These are phyloP conservation scores for Volucella zonaria DNA, from an alignment of 2,888 invertebrate species.

Conservation along the genomic window DNA sequence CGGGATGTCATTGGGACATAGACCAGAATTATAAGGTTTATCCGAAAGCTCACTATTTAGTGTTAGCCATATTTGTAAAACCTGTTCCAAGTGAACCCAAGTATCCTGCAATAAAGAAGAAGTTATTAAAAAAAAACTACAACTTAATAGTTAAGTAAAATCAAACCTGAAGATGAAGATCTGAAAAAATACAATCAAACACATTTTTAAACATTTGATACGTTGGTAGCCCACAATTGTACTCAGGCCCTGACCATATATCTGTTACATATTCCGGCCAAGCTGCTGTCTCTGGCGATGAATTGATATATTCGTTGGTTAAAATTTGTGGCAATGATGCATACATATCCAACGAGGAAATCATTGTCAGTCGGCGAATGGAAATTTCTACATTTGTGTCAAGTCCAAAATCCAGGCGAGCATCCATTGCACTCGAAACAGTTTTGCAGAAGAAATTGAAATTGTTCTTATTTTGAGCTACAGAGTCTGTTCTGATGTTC, in stretches of 20 bases:
- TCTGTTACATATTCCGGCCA: conserved; percentile 83
- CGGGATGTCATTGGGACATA: conserved; percentile 85
- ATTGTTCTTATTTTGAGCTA: conserved; percentile 80
- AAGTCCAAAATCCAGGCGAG: conserved; percentile 90
- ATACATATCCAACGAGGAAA: conserved; percentile 83
- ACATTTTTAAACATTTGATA: conserved; percentile 87
- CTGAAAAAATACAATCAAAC: conserved; percentile 88
- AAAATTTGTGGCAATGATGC: conserved; percentile 81
- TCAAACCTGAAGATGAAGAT: conserved; percentile 84
- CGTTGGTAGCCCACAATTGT: conserved; percentile 82
- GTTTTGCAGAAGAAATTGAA: conserved; percentile 83
- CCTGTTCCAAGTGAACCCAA: conserved; percentile 91
- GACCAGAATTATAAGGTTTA: conserved; percentile 83
- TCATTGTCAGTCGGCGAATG: conserved; percentile 87
- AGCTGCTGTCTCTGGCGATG: conserved; percentile 80
- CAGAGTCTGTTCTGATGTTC: conserved; percentile 84
- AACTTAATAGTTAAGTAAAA: neutral
- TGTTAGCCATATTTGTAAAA: conserved; percentile 93
- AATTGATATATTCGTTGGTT: conserved; percentile 80
- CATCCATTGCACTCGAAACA: conserved; percentile 88
- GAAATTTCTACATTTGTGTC: conserved; percentile 90
- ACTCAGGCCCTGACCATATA: conserved; percentile 84
- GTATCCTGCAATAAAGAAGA: conserved; percentile 84
- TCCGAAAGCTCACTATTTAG: conserved; percentile 86
- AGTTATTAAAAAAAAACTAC: conserved; percentile 10